Evolutionary conservation across 2,113 vertebrate genomes (phyloP).

Genomic region (Acinonyx jubatus): DNA sequence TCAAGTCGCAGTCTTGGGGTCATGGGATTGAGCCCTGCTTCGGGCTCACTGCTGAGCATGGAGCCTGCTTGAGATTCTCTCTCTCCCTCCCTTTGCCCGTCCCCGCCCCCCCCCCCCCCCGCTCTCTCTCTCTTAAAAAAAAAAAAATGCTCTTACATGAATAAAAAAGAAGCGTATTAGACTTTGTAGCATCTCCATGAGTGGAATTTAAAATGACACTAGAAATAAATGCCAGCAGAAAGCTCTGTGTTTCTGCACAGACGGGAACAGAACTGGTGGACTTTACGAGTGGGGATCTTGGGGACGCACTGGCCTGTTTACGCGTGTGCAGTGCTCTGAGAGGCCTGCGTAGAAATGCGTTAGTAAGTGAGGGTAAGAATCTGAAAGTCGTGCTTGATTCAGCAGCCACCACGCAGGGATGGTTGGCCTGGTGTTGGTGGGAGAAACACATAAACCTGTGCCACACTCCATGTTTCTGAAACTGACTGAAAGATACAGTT

Average conservation of each 20-base stretch:
- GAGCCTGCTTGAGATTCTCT: too few species aligned
- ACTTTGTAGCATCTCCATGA: background rate
- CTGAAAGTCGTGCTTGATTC: background rate
- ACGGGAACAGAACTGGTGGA: background rate
- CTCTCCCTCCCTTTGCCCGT: too few species aligned
- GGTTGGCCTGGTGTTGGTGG: fast-evolving
- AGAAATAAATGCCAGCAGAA: background rate
- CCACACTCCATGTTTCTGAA: background rate
- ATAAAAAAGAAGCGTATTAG: background rate
- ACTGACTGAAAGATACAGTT: background rate
- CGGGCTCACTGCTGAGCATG: too few species aligned
- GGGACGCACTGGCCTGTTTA: background rate
- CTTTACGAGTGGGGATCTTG: background rate
- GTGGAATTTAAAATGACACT: background rate
- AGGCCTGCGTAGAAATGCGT: background rate
- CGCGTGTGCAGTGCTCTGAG: background rate
- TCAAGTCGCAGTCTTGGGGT: too few species aligned
- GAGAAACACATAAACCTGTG: background rate
- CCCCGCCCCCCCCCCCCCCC: too few species aligned
- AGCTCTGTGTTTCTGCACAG: background rate
- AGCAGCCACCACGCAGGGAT: background rate
- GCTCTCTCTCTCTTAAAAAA: background rate
- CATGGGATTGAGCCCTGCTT: too few species aligned
- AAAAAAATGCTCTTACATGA: background rate
- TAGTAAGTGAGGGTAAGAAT: background rate